These are phyloP conservation scores for Microplitis manilae DNA, from an alignment of 2,888 invertebrate species.

Conservation along the genomic window DNA sequence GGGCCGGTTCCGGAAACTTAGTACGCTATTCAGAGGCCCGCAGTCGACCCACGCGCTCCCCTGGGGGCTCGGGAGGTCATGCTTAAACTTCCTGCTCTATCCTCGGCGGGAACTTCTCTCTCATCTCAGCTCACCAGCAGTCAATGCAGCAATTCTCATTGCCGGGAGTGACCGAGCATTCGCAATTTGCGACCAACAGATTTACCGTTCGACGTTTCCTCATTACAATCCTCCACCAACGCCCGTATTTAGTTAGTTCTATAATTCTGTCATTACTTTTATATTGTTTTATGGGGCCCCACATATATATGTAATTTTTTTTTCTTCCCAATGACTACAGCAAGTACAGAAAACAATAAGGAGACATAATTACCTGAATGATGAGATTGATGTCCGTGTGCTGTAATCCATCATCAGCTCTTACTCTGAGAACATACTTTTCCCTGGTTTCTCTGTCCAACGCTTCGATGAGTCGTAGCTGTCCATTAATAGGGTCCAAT, in stretches of 20 bases:
- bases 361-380: conserved; percentile 79
- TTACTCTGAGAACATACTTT: conserved; percentile 83
- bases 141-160: conserved; percentile 26
- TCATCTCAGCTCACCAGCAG: conserved; percentile 12
- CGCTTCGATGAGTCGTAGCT: conserved; percentile 82
- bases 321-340: neutral
- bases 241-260: conserved; percentile 25
- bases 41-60: conserved; percentile 55
- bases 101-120: conserved; percentile 27
- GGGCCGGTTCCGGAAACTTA: conserved; percentile 29
- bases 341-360: neutral
- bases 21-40: conserved; percentile 50
- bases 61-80: conserved; percentile 52
- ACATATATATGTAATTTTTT: too few species aligned
- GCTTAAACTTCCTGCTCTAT: conserved; percentile 52
- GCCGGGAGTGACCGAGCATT: conserved; percentile 41
- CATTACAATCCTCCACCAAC: conserved; percentile 26
- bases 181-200: conserved; percentile 36
- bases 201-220: conserved; percentile 38
- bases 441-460: conserved; percentile 88
- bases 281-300: neutral
- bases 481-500: conserved; percentile 82
- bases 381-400: conserved; percentile 84
- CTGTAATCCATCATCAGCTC: conserved; percentile 92
- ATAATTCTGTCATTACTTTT: conserved; percentile 14